Evolutionary conservation across 1,140 invertebrate genomes (phyloP), one percentile per base, ranked within the genome.

Genomic region (Macrostomum lignano): DNA sequence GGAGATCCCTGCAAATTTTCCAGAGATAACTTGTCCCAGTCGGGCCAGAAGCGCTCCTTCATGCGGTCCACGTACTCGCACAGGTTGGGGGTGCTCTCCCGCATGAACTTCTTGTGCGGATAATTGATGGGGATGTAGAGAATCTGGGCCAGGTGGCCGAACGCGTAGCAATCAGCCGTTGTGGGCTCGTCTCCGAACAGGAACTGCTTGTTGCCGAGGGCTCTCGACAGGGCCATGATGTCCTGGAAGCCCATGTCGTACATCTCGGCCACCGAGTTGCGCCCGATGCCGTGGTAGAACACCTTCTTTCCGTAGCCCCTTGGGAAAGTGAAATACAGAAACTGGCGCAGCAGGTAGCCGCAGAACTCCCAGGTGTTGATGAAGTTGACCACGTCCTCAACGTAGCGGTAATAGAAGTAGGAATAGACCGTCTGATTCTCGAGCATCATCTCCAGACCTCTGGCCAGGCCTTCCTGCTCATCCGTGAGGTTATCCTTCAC

Each of bases 371-470:
- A 25, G 7, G 25, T 5, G 17, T 7, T 14, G 11, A 10, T n/a
- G 23, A 11, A 25, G 10, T n/a, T 11, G 1, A 37, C 35, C 7
- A 25, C 28, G 30, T 46, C 42, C 30, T 36, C 38, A 13, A 41
- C 36, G 36, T 36, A 45, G 11, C 44, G 24, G 42, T 43, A 44
- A 10, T 41, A 56, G 54, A 52, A 61, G 24, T 51, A 55, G n/a
- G n/a, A n/a, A n/a, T n/a, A n/a, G n/a, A n/a, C n/a, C 0, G 56
- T 35, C 37, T 60, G 50, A 40, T 61, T 54, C 25, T 60, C 57
- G 7, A 46, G 41, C 35, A 60, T 40, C 25, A 51, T 51, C 28
- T 47, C 40, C 17, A 58, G 45, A 3, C 50, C 48, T 28, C 45
- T 41, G 2, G 44, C 46, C 5, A 47, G 35, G 1, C 46, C 45